Percentiles rank a stretch among this genome's conserved stretches.
Evolutionary conservation across 1,140 invertebrate genomes (phyloP).

Genomic region (Brachionus manjavacas): DNA sequence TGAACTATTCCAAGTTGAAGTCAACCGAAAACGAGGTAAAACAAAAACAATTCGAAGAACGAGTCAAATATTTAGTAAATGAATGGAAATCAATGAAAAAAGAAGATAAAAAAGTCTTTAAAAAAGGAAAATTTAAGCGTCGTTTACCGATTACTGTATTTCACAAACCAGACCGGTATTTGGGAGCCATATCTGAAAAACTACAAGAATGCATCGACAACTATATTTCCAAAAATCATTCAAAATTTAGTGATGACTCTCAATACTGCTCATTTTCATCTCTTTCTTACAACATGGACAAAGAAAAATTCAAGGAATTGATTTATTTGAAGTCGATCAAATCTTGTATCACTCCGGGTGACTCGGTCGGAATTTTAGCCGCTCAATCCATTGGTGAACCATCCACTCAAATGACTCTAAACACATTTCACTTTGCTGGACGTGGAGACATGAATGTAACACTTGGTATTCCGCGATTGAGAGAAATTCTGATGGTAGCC

Average conservation of each 20-base stretch:
- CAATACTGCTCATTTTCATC: not conserved
- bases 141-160: slow-evolving; percentile 16
- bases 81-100: slow-evolving; percentile 65
- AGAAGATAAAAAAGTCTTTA: slow-evolving; percentile 50
- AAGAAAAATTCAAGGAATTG: slow-evolving; percentile 59
- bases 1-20: slow-evolving; percentile 19
- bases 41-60: not conserved
- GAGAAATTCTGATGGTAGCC: slow-evolving; percentile 94
- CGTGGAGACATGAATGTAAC: slow-evolving; percentile 99
- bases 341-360: slow-evolving; percentile 77
- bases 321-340: slow-evolving; percentile 72
- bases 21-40: slow-evolving; percentile 3
- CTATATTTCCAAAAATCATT: slow-evolving; percentile 61
- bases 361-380: slow-evolving; percentile 89
- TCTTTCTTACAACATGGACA: not conserved
- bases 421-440: slow-evolving; percentile 99
- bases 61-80: slow-evolving; percentile 15
- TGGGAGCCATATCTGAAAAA: slow-evolving; percentile 71
- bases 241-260: slow-evolving; percentile 32
- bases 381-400: slow-evolving; percentile 95
- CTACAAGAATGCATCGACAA: slow-evolving; percentile 67
- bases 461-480: slow-evolving; percentile 82
- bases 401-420: slow-evolving; percentile 98
- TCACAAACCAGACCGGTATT: slow-evolving; percentile 57
- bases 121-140: slow-evolving; percentile 28